phyloP scores from a whole-genome alignment of 2,888 invertebrate species.

The Clanis bilineata region DNA sequence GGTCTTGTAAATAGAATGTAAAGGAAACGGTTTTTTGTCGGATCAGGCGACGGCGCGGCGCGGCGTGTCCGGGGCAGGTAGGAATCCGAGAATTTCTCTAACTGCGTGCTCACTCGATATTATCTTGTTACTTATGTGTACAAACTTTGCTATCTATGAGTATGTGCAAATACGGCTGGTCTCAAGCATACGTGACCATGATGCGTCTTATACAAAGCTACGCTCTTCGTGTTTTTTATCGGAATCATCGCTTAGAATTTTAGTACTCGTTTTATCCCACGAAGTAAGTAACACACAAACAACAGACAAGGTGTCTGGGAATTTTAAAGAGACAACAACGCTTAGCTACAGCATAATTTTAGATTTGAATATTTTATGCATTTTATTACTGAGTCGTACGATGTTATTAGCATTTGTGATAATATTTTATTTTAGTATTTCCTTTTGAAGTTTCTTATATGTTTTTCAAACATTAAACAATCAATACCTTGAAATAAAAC shows the following conservation, averaged over 20 bases:
- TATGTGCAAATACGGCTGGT: conserved; percentile 73
- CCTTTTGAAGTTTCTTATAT: neutral
- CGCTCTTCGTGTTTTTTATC: conserved; percentile 34
- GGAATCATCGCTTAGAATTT: neutral
- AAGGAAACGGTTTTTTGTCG: conserved; percentile 74
- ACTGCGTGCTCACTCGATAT: conserved; percentile 43
- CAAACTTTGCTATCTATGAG: conserved; percentile 72
- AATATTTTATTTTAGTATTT: neutral
- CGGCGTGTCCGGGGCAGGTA: conserved; percentile 61
- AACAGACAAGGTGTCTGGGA: neutral
- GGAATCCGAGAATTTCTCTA: conserved; percentile 48
- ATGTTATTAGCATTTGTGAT: neutral
- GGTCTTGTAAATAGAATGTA: conserved; percentile 76
- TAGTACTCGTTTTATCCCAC: neutral
- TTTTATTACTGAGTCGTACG: neutral
- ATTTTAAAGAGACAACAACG: neutral
- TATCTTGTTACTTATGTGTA: conserved; percentile 64
- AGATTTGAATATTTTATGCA: neutral
- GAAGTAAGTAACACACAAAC: too few species aligned
- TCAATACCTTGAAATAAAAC: too few species aligned
- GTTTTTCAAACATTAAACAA: too few species aligned
- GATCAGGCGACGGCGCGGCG: conserved; percentile 33
- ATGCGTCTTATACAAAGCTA: conserved; percentile 33
- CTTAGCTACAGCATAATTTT: neutral
- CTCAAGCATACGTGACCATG: conserved; percentile 61